Conservation (phyloP, 64 coral and sea anemone genomes). For the Orbicella faveolata region DNA sequence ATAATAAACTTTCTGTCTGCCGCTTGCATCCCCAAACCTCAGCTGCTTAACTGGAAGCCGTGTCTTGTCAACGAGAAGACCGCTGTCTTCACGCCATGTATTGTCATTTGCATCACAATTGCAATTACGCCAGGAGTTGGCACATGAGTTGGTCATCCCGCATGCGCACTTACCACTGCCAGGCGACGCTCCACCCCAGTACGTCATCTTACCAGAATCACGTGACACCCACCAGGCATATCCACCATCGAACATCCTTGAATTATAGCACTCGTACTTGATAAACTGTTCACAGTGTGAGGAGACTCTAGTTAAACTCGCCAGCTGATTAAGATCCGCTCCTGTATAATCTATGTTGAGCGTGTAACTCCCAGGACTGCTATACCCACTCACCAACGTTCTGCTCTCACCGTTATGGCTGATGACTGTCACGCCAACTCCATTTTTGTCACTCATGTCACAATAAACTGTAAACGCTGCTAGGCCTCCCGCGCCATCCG, state of each 20-base stretch:
- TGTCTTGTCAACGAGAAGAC: background rate
- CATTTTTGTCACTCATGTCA: conserved; percentile 24
- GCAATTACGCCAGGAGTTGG: background rate
- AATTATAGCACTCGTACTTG: background rate
- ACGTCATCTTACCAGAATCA: background rate
- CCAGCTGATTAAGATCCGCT: background rate
- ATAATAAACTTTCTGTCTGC: accelerated
- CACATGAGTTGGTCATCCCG: background rate
- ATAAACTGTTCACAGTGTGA: conserved; percentile 9
- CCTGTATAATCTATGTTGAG: conserved; percentile 1
- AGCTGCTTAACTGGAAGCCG: conserved; percentile 12
- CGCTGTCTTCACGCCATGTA: background rate
- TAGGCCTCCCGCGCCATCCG: background rate
- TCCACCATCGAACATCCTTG: background rate
- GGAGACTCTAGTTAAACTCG: conserved; percentile 3
- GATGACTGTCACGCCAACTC: conserved; percentile 27
- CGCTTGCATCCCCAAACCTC: background rate
- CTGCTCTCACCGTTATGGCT: conserved; percentile 25
- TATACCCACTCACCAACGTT: background rate
- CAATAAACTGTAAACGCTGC: background rate
- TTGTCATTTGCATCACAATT: background rate
- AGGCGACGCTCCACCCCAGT: background rate
- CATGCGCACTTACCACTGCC: background rate
- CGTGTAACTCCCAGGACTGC: background rate
- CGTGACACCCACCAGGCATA: background rate